These are phyloP conservation scores for Myopa tessellatipennis DNA, from an alignment of 2,888 invertebrate genomes.

Conservation along the genomic window DNA sequence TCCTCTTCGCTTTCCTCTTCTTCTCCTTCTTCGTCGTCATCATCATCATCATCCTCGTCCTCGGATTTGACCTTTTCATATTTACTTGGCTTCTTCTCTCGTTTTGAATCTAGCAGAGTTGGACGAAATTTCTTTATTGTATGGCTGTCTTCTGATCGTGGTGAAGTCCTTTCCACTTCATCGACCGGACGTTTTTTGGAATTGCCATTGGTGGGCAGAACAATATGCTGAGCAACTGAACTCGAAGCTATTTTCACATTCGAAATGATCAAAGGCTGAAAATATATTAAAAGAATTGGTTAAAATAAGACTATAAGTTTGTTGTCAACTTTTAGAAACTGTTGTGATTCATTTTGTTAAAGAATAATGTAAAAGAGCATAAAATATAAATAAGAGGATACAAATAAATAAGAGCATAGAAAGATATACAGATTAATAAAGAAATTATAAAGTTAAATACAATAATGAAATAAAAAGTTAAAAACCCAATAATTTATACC, in stretches of 20 bases:
- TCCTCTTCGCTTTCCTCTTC: conserved; percentile 54
- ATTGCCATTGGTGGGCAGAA: conserved; percentile 45
- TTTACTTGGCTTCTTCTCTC: conserved; percentile 61
- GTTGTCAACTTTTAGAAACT: background rate
- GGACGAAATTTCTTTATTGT: conserved; percentile 59
- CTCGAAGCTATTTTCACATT: conserved; percentile 58
- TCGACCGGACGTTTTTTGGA: conserved; percentile 57
- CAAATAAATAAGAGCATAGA: background rate
- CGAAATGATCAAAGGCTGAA: conserved; percentile 61
- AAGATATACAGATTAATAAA: no score
- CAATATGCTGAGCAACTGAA: background rate
- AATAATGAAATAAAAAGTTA: conserved; percentile 22
- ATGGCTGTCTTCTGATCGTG: conserved; percentile 40
- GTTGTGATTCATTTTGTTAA: background rate
- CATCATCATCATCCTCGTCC: conserved; percentile 55
- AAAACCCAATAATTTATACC: conserved; percentile 48
- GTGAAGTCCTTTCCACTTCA: conserved; percentile 52
- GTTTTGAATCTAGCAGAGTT: conserved; percentile 61
- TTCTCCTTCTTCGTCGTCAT: conserved; percentile 56
- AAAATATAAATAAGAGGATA: background rate
- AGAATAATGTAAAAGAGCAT: background rate
- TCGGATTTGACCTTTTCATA: conserved; percentile 62
- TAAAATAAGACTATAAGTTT: background rate
- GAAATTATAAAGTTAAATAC: background rate
- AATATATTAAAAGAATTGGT: background rate